Conservation (phyloP, 2,888 invertebrate species). For the Epinotia nisella region DNA sequence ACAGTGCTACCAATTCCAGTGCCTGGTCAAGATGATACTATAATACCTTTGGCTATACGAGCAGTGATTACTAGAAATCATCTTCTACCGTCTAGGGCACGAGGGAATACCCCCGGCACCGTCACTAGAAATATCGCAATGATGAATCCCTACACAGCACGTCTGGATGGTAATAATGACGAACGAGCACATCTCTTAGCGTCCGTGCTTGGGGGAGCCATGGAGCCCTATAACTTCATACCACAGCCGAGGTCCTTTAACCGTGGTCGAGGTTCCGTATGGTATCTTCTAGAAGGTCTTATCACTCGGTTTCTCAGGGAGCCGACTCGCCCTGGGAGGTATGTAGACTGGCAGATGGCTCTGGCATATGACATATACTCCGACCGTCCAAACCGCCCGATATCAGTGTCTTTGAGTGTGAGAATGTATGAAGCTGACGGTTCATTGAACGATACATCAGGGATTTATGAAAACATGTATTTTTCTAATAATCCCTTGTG, state of each 20-base stretch:
- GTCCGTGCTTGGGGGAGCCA: conserved; percentile 27
- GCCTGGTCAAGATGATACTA: conserved; percentile 23
- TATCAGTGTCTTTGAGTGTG: conserved; percentile 28
- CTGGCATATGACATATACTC: conserved; percentile 33
- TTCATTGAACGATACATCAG: background rate
- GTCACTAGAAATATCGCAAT: conserved; percentile 27
- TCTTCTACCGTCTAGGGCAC: conserved; percentile 5
- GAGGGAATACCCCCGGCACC: conserved; percentile 17
- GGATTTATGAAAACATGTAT: conserved; percentile 30
- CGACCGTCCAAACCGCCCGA: conserved; percentile 29
- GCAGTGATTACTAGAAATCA: conserved; percentile 36
- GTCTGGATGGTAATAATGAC: conserved; percentile 25
- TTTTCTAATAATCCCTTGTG: conserved; percentile 41
- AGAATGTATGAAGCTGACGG: conserved; percentile 36
- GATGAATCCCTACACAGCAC: conserved; percentile 17
- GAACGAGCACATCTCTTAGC: conserved; percentile 32
- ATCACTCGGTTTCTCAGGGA: conserved; percentile 25
- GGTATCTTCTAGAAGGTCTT: conserved; percentile 40
- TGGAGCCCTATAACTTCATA: conserved; percentile 36
- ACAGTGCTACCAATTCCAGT: conserved; percentile 30
- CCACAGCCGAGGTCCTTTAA: conserved; percentile 39
- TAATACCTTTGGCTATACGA: conserved; percentile 34
- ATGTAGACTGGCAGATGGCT: conserved; percentile 39
- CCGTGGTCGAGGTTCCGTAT: conserved; percentile 31
- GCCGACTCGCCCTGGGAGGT: conserved; percentile 3